phyloP scores from a whole-genome alignment of 2,797 vertebrate genomes.

The Spinus olivaceus region DNA sequence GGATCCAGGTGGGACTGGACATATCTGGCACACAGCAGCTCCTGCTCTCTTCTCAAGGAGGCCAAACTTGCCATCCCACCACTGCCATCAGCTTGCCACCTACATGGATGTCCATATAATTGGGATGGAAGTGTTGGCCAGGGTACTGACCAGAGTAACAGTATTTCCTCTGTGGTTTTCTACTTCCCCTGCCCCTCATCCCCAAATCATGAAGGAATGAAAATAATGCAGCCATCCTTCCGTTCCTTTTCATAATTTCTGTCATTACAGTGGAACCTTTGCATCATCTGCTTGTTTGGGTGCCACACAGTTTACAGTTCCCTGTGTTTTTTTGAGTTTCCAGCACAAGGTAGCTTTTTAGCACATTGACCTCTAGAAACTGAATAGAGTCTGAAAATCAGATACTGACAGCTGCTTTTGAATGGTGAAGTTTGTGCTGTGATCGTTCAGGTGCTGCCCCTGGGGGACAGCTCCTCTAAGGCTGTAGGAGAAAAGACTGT shows the following conservation, averaged over 20 bases:
- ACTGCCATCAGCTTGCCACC: neutral
- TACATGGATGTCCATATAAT: neutral
- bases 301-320: neutral
- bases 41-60: neutral
- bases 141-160: neutral
- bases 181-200: neutral
- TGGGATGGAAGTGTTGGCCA: neutral
- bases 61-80: neutral
- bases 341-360: neutral
- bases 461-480: neutral
- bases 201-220: neutral
- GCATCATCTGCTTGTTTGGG: neutral
- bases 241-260: neutral
- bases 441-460: neutral
- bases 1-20: neutral
- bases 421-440: neutral
- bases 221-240: neutral
- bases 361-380: rapidly evolving
- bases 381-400: neutral
- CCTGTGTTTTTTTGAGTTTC: neutral
- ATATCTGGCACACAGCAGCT: neutral
- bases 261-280: neutral
- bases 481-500: neutral
- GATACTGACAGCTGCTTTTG: neutral
- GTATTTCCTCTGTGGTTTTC: neutral